Evolutionary conservation across 2,888 invertebrate genomes (phyloP), one percentile per base, ranked within the genome.

Genomic region (Acanthosepion lycidas): DNA sequence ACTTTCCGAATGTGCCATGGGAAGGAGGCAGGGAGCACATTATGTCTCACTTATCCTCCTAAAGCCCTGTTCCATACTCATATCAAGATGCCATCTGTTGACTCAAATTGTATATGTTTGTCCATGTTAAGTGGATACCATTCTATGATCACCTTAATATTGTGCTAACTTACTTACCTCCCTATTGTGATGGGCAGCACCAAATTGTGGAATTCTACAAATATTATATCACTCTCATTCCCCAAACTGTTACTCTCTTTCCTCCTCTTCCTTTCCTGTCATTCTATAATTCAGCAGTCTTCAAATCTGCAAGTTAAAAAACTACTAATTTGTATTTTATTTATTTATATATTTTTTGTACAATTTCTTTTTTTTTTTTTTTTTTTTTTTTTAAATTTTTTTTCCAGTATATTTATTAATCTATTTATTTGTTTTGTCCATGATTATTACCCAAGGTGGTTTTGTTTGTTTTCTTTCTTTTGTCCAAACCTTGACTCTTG

Each of bases 151-250:
- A n/a, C 23, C 15, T n/a, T 15, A 78, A 3, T 4, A 6, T 23
- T 59, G 20, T 59, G 23, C 59, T 59, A 23, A 59, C 49, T 48
- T 48, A 48, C 51, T 93, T 51, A 51, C 53, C 51, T 93, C 20
- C 9, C 51, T 51, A 33, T 18, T 49, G 33, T 93, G 51, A 93
- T 93, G 93, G 93, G 53, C 93, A 93, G 93, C 28, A 53, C 28
- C 93, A 93, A 6, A 53, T 93, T 93, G 93, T 93, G 49, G 93
- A 93, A 53, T 53, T 51, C 92, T 92, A 26, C 53, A 15, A n/a
- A 53, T 49, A 93, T 51, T 93, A 23, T 49, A 53, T 93, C 93
- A 51, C n/a, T n/a, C 93, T 93, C 93, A 93, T 53, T 93, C 51
- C 92, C 26, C 18, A 49, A 92, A 49, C 48, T 91, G 48, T 23